These are phyloP conservation scores for Hapalemur alaotrensis DNA, from an alignment of 2,797 vertebrate genomes.

Conservation along the genomic window DNA sequence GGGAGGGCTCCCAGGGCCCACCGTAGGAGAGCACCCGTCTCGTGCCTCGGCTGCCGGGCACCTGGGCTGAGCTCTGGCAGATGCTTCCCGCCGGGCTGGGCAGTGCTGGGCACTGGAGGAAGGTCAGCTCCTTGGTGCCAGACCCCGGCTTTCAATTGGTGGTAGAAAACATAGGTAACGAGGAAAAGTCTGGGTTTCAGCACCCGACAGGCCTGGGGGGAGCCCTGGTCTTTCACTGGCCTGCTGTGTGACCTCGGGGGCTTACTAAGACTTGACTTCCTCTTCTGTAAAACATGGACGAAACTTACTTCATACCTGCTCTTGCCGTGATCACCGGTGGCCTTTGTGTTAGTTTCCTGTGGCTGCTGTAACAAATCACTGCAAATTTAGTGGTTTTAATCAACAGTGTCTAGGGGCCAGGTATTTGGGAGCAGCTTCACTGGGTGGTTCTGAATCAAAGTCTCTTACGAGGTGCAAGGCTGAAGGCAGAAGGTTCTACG, in stretches of 20 bases:
- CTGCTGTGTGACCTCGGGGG: neutral
- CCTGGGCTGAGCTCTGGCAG: neutral
- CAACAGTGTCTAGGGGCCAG: too few relatives aligned
- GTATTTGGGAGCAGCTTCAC: too few relatives aligned
- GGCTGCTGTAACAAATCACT: neutral
- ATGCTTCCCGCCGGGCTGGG: neutral
- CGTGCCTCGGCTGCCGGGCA: fast-evolving
- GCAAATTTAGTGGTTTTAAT: neutral
- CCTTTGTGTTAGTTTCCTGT: neutral
- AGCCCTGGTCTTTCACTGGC: neutral
- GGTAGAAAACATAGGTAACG: neutral
- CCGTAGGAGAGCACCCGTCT: fast-evolving
- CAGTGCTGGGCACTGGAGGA: neutral
- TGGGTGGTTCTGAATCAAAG: too few relatives aligned
- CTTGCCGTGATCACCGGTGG: neutral
- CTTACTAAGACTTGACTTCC: neutral
- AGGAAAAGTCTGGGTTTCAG: neutral
- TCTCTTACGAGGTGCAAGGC: too few relatives aligned
- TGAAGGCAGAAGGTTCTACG: too few relatives aligned
- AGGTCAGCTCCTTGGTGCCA: too few relatives aligned
- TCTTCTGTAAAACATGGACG: neutral
- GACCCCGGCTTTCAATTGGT: too few relatives aligned
- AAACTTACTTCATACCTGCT: too few relatives aligned
- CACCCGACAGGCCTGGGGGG: too few relatives aligned
- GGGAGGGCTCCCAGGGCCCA: neutral